These are phyloP conservation scores for Ennomos fuscantarius DNA, from an alignment of 2,888 invertebrate genomes.

Conservation along the genomic window DNA sequence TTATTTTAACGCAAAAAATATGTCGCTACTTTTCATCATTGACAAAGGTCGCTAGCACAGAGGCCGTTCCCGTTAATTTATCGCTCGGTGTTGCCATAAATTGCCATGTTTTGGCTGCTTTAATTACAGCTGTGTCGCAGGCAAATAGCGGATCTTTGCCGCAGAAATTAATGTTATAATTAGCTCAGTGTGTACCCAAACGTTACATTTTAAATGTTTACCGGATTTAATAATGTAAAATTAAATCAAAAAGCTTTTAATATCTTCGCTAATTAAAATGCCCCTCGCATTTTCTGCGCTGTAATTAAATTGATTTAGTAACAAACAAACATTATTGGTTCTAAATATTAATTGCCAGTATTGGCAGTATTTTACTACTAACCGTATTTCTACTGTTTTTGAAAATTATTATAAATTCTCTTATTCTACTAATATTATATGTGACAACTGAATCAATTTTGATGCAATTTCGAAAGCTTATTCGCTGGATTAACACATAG, in stretches of 20 bases:
- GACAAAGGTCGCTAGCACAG: constrained; percentile 47
- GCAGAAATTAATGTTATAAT: constrained; percentile 59
- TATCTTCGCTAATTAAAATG: constrained; percentile 1
- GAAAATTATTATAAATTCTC: too few species aligned
- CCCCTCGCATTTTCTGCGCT: neutral
- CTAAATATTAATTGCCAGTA: too few species aligned
- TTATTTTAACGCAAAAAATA: constrained; percentile 24
- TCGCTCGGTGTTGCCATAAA: constrained; percentile 62
- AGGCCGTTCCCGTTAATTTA: constrained; percentile 54
- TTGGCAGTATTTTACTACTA: too few species aligned
- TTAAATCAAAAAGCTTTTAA: constrained; percentile 18
- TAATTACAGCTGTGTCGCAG: constrained; percentile 59
- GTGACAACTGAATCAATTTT: too few species aligned
- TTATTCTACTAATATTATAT: too few species aligned
- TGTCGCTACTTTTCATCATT: constrained; percentile 42
- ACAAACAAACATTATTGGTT: neutral
- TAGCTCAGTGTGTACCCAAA: constrained; percentile 30
- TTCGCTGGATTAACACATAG: too few species aligned
- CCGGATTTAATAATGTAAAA: constrained; percentile 23
- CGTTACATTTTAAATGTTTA: constrained; percentile 29
- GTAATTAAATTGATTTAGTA: neutral
- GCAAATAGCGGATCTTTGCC: constrained; percentile 51
- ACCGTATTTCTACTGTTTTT: too few species aligned
- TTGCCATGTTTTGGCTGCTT: constrained; percentile 60
- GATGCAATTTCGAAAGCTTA: too few species aligned